Evolutionary conservation across 2,888 invertebrate genomes (phyloP).

Genomic region (Tromatobia lineatoria): DNA sequence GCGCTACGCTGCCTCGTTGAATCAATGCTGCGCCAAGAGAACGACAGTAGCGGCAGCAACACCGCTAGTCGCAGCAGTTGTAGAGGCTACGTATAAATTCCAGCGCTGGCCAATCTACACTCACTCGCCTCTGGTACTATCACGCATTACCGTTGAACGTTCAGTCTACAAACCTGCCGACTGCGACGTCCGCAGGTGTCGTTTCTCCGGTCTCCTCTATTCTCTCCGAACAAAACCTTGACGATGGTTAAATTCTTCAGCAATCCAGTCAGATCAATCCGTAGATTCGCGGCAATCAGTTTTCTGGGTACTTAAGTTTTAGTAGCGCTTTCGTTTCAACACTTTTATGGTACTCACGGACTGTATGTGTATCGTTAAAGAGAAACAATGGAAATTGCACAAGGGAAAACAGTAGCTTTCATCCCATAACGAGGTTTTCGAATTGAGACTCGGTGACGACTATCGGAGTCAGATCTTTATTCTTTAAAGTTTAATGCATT

Average conservation of each 20-base stretch:
- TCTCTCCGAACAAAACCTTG: conserved; percentile 28
- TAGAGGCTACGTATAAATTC: conserved; percentile 16
- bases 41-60: conserved; percentile 11
- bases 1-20: conserved; percentile 23
- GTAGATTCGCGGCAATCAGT: conserved; percentile 2
- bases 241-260: conserved; percentile 26
- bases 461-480: too few relatives aligned
- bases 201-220: conserved; percentile 17
- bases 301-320: not conserved
- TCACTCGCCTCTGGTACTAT: conserved; percentile 9
- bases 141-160: conserved; percentile 18
- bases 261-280: not conserved
- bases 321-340: conserved; percentile 1
- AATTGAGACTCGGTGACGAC: too few relatives aligned
- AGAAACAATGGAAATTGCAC: not conserved
- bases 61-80: not conserved
- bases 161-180: conserved; percentile 16
- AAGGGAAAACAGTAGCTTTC: not conserved
- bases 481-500: too few relatives aligned
- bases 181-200: conserved; percentile 27
- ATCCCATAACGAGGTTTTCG: not conserved
- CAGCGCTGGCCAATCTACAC: conserved; percentile 25
- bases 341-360: not conserved
- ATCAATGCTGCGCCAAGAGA: conserved; percentile 15
- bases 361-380: not conserved